Percentiles rank a stretch among this genome's conserved stretches.
Evolutionary conservation across 2,888 invertebrate genomes (phyloP).

Genomic region (Conus canariensis): DNA sequence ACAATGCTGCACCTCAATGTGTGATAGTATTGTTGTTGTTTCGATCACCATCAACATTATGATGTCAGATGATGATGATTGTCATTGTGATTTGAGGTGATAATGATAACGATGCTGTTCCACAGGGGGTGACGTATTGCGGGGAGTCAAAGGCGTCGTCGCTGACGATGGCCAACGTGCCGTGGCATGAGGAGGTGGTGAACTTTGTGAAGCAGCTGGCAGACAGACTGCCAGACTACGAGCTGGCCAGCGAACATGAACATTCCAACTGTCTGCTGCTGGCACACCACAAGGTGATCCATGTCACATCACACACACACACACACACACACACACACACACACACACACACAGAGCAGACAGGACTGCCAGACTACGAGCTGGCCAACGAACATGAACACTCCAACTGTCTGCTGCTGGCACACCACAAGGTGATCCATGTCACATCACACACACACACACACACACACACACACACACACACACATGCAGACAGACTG

Average conservation of each 20-base stretch:
- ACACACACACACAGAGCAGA: too few relatives aligned
- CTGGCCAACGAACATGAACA: constrained; percentile 83
- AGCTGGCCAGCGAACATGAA: constrained; percentile 82
- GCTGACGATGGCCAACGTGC: constrained; percentile 83
- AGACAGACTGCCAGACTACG: constrained; percentile 80
- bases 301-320: too few relatives aligned
- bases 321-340: too few relatives aligned
- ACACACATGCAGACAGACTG: constrained; percentile 73
- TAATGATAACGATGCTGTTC: too few relatives aligned
- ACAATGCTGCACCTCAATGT: too few relatives aligned
- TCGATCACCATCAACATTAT: too few relatives aligned
- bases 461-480: too few relatives aligned
- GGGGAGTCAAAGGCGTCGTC: constrained; percentile 81
- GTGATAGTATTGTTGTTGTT: not conserved
- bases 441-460: too few relatives aligned
- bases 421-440: constrained; percentile 80
- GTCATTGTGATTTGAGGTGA: too few relatives aligned
- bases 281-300: constrained; percentile 80
- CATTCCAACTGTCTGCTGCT: constrained; percentile 83
- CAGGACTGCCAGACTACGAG: constrained; percentile 80
- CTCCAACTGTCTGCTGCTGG: constrained; percentile 82
- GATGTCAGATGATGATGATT: too few relatives aligned
- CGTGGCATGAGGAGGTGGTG: constrained; percentile 83
- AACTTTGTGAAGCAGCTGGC: constrained; percentile 80
- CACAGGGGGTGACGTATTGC: constrained; percentile 83